A percentile compares a stretch with the other conserved stretches of the same genome.
Evolutionary conservation across 2,113 vertebrate genomes (phyloP).

Genomic region (Ahaetulla prasina): DNA sequence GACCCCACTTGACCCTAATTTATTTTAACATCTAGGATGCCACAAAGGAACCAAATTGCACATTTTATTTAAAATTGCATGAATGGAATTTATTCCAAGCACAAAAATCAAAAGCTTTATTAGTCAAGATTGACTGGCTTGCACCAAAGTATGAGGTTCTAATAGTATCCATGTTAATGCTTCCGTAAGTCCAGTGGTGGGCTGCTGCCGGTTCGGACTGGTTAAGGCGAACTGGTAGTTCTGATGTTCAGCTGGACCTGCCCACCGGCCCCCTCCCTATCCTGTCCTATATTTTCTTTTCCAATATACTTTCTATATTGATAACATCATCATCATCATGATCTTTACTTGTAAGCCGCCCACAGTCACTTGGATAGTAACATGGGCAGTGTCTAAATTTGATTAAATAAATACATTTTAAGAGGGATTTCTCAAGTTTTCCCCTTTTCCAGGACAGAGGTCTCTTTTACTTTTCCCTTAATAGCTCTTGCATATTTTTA

Average conservation of each 20-base stretch:
- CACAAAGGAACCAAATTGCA: neutral
- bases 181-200: neutral
- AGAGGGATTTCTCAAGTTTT: neutral
- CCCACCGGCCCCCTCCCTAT: no score
- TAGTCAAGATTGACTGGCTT: neutral
- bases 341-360: no score
- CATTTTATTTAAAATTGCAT: neutral
- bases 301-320: no score
- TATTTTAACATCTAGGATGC: neutral
- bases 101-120: neutral
- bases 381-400: no score
- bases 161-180: conserved; percentile 33
- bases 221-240: no score
- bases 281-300: no score
- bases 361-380: no score
- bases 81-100: neutral
- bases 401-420: neutral
- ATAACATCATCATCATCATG: no score
- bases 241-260: no score
- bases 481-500: neutral
- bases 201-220: no score
- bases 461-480: neutral
- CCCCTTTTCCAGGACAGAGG: neutral
- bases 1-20: neutral
- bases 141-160: neutral